Evolutionary conservation across 2,888 invertebrate species (phyloP).

Genomic region (Clunio marinus): DNA sequence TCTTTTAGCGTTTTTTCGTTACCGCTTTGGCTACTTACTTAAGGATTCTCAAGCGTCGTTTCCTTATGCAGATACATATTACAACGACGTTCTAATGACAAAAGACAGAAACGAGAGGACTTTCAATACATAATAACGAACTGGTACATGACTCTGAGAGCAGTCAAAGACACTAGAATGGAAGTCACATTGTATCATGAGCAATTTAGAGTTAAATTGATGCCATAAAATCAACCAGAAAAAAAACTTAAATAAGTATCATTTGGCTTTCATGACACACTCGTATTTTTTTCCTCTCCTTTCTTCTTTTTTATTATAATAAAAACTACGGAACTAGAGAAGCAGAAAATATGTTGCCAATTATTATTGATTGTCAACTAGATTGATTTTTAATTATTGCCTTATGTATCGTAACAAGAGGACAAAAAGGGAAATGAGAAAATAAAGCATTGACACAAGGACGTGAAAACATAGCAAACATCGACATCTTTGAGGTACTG

Average conservation of each 20-base stretch:
- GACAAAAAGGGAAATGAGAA: conserved; percentile 8
- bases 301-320: background rate
- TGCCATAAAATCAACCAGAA: conserved; percentile 11
- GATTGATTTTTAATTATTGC: conserved; percentile 39
- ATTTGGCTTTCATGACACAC: conserved; percentile 14
- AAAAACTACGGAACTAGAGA: background rate
- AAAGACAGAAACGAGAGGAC: background rate
- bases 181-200: conserved; percentile 11
- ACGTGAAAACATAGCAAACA: background rate
- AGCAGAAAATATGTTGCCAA: conserved; percentile 35
- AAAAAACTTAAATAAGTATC: background rate
- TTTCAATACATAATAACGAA: background rate
- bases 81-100: background rate
- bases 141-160: no score
- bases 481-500: background rate
- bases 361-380: conserved; percentile 37
- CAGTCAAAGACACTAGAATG: conserved; percentile 9
- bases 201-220: conserved; percentile 6
- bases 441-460: background rate
- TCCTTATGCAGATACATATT: background rate
- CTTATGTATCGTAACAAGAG: conserved; percentile 17
- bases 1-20: background rate
- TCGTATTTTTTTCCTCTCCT: background rate
- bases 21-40: background rate
- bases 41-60: conserved; percentile 21